Evolutionary conservation across 2,113 vertebrate species (phyloP).

Genomic region (Lophochroa leadbeateri): DNA sequence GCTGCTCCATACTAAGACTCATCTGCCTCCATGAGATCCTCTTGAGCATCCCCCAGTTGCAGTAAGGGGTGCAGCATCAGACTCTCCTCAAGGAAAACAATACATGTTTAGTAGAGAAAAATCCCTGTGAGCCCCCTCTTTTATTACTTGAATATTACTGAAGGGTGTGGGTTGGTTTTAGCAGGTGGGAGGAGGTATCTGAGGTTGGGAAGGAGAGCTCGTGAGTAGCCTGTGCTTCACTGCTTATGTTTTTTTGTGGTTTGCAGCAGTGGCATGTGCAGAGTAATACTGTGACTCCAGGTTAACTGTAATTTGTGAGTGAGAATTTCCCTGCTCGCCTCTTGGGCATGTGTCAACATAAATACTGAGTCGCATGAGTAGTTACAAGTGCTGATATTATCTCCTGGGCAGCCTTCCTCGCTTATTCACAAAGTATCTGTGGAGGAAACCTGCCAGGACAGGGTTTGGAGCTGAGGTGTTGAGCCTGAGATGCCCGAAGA

Average conservation of each 20-base stretch:
- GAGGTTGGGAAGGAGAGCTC: not conserved
- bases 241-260: not conserved
- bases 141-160: not conserved
- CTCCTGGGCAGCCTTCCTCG: not conserved
- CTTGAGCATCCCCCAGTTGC: not conserved
- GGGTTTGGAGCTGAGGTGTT: not conserved
- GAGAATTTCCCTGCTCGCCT: slow-evolving; percentile 30
- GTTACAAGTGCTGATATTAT: not conserved
- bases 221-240: not conserved
- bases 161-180: not conserved
- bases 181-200: not conserved
- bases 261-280: not conserved
- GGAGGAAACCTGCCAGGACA: not conserved
- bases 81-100: not conserved
- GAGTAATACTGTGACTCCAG: not conserved
- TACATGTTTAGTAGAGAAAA: not conserved
- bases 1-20: not conserved
- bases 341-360: not conserved
- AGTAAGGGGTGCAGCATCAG: not conserved
- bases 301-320: not conserved
- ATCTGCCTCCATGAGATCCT: not conserved
- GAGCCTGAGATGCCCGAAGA: not conserved
- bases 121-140: not conserved
- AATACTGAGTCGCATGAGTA: not conserved
- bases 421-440: not conserved